Conservation (phyloP, 1,140 invertebrate species). For the Aphaenogaster ashmeadi region DNA sequence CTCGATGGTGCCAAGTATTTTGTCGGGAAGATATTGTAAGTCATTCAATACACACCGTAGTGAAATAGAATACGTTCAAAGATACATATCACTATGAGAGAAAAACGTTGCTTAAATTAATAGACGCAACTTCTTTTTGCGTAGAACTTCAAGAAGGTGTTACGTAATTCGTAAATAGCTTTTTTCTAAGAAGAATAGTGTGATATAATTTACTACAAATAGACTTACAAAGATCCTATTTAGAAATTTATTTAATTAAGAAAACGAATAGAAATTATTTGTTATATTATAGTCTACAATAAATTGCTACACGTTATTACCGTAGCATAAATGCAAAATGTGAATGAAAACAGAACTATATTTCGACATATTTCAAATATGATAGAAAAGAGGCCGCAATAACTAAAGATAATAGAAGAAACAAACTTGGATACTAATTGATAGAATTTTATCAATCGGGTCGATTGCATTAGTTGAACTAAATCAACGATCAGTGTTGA, state of each 20-base stretch:
- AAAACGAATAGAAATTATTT: background rate
- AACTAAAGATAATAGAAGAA: background rate
- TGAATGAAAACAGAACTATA: background rate
- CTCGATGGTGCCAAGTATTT: background rate
- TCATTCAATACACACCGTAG: background rate
- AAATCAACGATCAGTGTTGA: background rate
- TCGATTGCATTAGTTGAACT: background rate
- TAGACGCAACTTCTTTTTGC: no score
- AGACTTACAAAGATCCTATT: background rate
- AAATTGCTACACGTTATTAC: background rate
- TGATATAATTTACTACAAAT: background rate
- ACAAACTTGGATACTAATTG: background rate
- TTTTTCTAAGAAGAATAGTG: background rate
- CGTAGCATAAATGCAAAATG: background rate
- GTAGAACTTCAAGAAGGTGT: background rate
- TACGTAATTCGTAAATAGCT: background rate
- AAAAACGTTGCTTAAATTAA: background rate
- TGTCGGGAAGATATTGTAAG: slow-evolving; percentile 3
- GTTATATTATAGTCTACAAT: background rate
- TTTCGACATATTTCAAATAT: background rate
- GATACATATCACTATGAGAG: background rate
- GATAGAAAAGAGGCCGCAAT: background rate
- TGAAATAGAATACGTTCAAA: background rate
- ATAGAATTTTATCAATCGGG: background rate
- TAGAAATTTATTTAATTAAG: background rate